Evolutionary conservation across 1,140 invertebrate species (phyloP).

Genomic region (Microplitis mediator): DNA sequence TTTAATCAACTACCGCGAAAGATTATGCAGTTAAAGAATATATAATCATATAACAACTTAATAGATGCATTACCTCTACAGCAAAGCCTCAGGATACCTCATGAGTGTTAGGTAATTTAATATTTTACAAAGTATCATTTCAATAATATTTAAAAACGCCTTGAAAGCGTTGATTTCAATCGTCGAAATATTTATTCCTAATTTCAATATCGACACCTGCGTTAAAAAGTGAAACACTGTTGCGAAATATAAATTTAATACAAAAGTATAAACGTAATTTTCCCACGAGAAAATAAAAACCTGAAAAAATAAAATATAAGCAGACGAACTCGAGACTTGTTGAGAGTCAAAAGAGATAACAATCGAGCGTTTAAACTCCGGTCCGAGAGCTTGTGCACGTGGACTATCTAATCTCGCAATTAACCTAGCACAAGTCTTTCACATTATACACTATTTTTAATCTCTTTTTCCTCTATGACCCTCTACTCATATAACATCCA

Average conservation of each 20-base stretch:
- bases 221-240: background rate
- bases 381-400: background rate
- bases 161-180: too few species aligned
- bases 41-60: too few species aligned
- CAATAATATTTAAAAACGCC: too few species aligned
- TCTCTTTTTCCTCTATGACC: background rate
- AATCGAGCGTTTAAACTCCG: background rate
- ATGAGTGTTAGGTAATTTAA: too few species aligned
- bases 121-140: too few species aligned
- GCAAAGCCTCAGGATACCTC: too few species aligned
- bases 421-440: background rate
- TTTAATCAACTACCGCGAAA: too few species aligned
- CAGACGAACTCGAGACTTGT: background rate
- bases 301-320: background rate
- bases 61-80: too few species aligned
- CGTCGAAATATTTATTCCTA: too few species aligned
- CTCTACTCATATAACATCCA: background rate
- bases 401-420: constrained; percentile 3
- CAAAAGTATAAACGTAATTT: background rate
- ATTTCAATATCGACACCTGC: too few species aligned
- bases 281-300: background rate
- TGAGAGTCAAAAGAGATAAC: background rate
- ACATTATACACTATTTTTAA: background rate
- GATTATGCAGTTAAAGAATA: too few species aligned
- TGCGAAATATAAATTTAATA: background rate